Base-by-base conservation (phyloP, 2,797 vertebrate genomes). In the Corythornis leucogaster region DNA sequence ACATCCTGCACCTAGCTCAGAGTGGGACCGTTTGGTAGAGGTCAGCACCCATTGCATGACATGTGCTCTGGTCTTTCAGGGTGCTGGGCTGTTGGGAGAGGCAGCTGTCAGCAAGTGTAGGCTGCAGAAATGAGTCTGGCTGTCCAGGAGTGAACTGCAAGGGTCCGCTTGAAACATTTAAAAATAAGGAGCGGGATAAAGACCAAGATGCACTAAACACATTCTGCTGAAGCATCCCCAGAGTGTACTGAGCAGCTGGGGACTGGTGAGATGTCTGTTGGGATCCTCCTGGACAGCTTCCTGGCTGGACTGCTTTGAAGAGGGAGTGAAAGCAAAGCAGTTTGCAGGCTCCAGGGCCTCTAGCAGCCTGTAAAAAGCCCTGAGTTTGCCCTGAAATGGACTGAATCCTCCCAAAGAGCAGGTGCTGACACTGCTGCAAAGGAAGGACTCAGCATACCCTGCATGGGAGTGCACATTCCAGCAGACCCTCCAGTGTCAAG, bases 1-100 rank as follows among this genome's bases (percentile, higher is more conserved):
- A 1, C 12, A 2, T 55, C 24, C 67, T 35, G 69, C 30, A 21
- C 2, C 6, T 51, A 19, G 33, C 51, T 45, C 0, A 0, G 75
- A 4, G 17, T 26, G n/a, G 63, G 8, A 31, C 67, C 0, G 0
- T 11, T n/a, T 0, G 0, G 0, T 38, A 0, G 33, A 45, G 61
- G 61, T 54, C 42, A 4, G 62, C 2, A 7, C 6, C 10, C 13
- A 1, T 6, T 0, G 0, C 31, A 55, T 81, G 80, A 76, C 11
- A 0, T 0, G 38, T 7, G 20, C 5, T 0, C 2, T 8, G 38
- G 12, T 31, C 76, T 20, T 21, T 19, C 51, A 13, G 2, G 2
- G 45, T 1, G 0, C 42, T 33, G 71, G 73, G 68, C 45, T 31
- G 74, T 48, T 1, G 4, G 51, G 22, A 24, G 31, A 68, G 31